A percentile compares a stretch with the other conserved stretches of the same genome.
phyloP scores from a whole-genome alignment of 2,113 vertebrate genomes.

The Octodon degus region DNA sequence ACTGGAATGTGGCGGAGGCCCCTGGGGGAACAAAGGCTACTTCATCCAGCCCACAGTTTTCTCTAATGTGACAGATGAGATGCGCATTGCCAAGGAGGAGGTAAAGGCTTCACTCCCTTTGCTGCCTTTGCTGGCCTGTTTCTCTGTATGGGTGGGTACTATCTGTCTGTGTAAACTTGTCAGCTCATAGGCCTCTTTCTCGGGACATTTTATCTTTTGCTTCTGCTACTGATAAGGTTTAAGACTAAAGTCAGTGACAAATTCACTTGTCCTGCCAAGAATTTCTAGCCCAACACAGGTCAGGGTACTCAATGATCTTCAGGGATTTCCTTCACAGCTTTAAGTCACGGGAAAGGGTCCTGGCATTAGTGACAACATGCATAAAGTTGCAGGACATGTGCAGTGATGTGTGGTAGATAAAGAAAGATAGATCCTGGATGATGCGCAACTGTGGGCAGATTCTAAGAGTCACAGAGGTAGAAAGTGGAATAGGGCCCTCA shows the following conservation, averaged over 20 bases:
- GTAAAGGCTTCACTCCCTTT: constrained; percentile 79
- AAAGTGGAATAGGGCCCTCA: not conserved
- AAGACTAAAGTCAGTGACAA: not conserved
- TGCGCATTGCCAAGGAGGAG: constrained; percentile 95
- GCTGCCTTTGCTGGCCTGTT: not conserved
- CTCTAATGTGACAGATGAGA: constrained; percentile 93
- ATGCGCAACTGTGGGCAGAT: not conserved
- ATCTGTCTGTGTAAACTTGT: constrained; percentile 1
- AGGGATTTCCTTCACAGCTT: too few species aligned
- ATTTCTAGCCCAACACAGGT: not conserved
- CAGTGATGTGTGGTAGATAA: too few species aligned
- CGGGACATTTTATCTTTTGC: not conserved
- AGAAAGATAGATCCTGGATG: too few species aligned
- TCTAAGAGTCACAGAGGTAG: not conserved
- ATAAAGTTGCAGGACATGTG: too few species aligned
- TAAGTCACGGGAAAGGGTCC: not conserved
- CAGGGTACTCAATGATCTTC: too few species aligned
- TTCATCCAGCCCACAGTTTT: constrained; percentile 94
- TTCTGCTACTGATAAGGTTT: not conserved
- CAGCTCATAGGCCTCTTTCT: not conserved
- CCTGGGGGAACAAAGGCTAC: constrained; percentile 91
- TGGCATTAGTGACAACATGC: not conserved
- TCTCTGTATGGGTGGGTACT: not conserved
- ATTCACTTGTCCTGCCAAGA: not conserved
- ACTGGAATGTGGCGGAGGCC: constrained; percentile 91